These are phyloP conservation scores for Lophotis ruficrista DNA, from an alignment of 2,113 vertebrate genomes.

Conservation along the genomic window DNA sequence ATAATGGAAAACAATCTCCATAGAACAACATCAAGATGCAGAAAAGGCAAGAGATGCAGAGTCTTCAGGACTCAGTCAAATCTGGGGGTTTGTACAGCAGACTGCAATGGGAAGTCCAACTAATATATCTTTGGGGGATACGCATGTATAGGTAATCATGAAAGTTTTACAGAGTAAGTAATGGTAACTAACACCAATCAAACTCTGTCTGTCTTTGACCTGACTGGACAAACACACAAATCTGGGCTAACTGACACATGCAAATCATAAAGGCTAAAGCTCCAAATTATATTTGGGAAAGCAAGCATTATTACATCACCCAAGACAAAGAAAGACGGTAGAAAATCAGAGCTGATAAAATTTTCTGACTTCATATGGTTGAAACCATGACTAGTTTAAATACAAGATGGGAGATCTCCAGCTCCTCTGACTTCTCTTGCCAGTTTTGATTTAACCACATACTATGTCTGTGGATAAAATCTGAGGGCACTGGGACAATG, in stretches of 20 bases:
- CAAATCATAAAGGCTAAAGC: not conserved
- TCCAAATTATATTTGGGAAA: not conserved
- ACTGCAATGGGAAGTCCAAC: not conserved
- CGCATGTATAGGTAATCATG: not conserved
- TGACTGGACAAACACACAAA: not conserved
- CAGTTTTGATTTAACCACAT: not conserved
- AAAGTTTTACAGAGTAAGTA: not conserved
- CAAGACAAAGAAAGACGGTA: not conserved
- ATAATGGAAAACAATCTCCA: not conserved
- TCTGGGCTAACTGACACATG: not conserved
- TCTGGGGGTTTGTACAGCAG: not conserved
- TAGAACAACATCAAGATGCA: not conserved
- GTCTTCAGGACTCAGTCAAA: not conserved
- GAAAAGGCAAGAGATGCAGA: not conserved
- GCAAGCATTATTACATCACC: not conserved
- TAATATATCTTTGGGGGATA: not conserved
- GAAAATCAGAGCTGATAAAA: not conserved
- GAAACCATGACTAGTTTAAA: not conserved
- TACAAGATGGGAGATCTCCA: not conserved
- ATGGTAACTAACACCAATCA: not conserved
- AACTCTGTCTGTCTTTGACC: not conserved
- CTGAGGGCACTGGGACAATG: not conserved
- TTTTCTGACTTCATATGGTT: not conserved
- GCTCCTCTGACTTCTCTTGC: not conserved
- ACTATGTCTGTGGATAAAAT: not conserved